Conservation (phyloP, 2,113 vertebrate species). For the Nothoprocta perdicaria region DNA sequence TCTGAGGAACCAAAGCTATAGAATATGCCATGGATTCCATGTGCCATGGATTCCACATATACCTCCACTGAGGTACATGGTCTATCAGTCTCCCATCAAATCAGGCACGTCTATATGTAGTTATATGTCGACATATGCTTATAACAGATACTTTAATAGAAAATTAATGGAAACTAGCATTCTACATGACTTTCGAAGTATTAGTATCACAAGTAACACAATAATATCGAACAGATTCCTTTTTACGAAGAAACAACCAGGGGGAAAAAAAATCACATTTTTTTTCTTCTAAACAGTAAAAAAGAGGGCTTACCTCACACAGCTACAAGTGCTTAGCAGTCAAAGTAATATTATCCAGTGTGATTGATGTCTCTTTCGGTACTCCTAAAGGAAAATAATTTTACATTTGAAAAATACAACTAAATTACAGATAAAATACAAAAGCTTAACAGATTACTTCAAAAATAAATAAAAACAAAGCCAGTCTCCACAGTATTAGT, state of each 20-base stretch:
- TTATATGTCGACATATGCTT: not conserved
- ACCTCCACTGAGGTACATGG: not conserved
- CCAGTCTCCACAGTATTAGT: not conserved
- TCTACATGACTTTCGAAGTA: not conserved
- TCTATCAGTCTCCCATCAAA: not conserved
- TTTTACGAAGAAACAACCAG: not conserved
- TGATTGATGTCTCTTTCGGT: not conserved
- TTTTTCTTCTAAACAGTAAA: not conserved
- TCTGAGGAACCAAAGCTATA: not conserved
- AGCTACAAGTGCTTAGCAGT: not conserved
- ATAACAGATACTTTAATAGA: not conserved
- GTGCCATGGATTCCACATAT: not conserved
- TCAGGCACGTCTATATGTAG: not conserved
- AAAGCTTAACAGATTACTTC: not conserved
- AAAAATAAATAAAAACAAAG: not conserved
- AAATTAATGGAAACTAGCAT: not conserved
- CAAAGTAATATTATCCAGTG: constrained; percentile 29
- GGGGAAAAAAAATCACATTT: not conserved
- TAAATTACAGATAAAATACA: not conserved
- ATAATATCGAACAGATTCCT: not conserved
- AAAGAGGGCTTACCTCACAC: constrained; percentile 4
- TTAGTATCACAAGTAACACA: not conserved
- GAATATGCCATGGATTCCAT: too few relatives aligned
- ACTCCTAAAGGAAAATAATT: constrained; percentile 6
- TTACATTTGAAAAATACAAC: not conserved